phyloP scores from a whole-genome alignment of 2,888 invertebrate genomes.

The Pardosa pseudoannulata region DNA sequence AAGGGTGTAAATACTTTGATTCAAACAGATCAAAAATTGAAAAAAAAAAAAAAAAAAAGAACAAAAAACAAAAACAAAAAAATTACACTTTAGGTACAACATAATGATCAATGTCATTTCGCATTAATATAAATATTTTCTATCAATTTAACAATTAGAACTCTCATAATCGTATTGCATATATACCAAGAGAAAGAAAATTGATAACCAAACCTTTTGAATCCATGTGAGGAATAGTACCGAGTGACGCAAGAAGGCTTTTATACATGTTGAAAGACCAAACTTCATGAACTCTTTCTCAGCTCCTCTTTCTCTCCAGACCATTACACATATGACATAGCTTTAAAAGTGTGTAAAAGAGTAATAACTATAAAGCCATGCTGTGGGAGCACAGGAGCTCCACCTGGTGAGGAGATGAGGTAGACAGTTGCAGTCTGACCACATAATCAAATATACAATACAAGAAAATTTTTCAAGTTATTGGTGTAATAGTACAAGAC shows the following conservation, averaged over 20 bases:
- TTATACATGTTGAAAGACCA: conserved; percentile 56
- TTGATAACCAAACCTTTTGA: neutral
- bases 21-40: neutral
- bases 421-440: too few species aligned
- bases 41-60: neutral
- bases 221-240: too few species aligned
- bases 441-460: too few species aligned
- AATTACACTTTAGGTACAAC: too few species aligned
- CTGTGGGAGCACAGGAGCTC: conserved; percentile 43
- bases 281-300: conserved; percentile 33
- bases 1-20: conserved; percentile 18
- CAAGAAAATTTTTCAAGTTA: too few species aligned
- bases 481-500: too few species aligned
- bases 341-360: conserved; percentile 59
- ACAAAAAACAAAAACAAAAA: too few species aligned
- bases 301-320: conserved; percentile 40
- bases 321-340: conserved; percentile 62
- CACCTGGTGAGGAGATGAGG: conserved; percentile 64
- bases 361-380: conserved; percentile 67
- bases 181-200: too few species aligned
- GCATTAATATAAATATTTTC: too few species aligned
- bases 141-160: too few species aligned
- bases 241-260: conserved; percentile 46
- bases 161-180: too few species aligned
- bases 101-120: too few species aligned